Evolutionary conservation across 2,797 vertebrate species (phyloP), one percentile per base, ranked within the genome.

Genomic region (Mergus octosetaceus): DNA sequence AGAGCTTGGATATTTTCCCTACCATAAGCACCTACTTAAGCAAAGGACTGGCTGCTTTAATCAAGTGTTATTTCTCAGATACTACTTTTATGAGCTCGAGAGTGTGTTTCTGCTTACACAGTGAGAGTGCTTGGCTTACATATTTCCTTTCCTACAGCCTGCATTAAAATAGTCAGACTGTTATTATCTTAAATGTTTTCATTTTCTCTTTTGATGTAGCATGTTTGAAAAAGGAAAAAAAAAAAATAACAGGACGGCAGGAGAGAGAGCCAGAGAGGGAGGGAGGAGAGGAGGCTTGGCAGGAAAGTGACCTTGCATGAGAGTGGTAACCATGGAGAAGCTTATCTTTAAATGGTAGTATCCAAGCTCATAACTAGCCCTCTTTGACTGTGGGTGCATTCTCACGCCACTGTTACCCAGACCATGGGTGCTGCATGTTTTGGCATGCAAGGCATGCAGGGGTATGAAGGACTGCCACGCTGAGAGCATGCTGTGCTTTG

Each of bases 121-220:
- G 70, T 58, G 61, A 93, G 92, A 87, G 89, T 36, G 68, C 70
- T 89, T 81, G 89, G 96, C 91, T 96, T 95, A 91, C 72, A 72
- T 68, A 43, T 77, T 91, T 93, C 76, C 94, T 91, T 95, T 95
- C 87, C 95, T 74, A 79, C 66, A 90, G 94, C 36, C 93, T 94
- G 60, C 96, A 90, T 93, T 96, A 93, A 96, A 97, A 94, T 91
- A 95, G 90, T 88, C 93, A 97, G 93, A 80, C 91, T 96, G 86
- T 87, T 93, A 97, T 97, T 96, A 90, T 94, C 72, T 93, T 78
- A 96, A 87, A 89, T 76, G 83, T 95, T 96, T 90, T 95, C 76
- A 64, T 91, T 97, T 93, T 97, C 69, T 90, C 94, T 98, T 97
- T 97, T 97, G 95, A 97, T 94, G 92, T 95, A 95, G 60, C 87